These are phyloP conservation scores for Caloenas nicobarica DNA, from an alignment of 2,113 vertebrate genomes.

Conservation along the genomic window DNA sequence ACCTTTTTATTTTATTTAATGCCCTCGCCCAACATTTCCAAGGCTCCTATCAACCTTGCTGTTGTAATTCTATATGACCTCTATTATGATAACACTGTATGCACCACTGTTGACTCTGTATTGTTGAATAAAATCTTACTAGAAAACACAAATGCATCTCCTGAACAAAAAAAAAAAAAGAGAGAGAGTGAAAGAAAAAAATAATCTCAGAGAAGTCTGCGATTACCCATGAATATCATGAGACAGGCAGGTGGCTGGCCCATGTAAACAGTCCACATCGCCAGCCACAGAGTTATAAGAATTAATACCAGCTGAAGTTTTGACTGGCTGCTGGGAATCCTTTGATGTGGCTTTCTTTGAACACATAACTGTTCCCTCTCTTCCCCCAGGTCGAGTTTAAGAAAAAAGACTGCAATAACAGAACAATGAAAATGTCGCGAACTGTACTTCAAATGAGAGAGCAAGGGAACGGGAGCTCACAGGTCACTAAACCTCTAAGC, in stretches of 20 bases:
- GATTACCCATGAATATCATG: neutral
- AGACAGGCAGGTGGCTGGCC: neutral
- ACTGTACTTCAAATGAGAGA: neutral
- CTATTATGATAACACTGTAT: neutral
- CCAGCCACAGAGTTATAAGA: neutral
- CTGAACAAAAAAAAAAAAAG: neutral
- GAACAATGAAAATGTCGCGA: neutral
- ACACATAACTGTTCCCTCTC: neutral
- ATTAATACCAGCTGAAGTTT: neutral
- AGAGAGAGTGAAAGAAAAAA: neutral
- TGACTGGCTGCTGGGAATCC: neutral
- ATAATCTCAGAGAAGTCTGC: neutral
- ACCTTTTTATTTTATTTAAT: neutral
- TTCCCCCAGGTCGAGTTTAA: neutral
- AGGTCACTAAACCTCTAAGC: constrained; percentile 18
- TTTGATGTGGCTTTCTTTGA: constrained; percentile 18
- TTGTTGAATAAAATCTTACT: neutral
- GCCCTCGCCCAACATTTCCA: neutral
- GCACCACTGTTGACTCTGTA: neutral
- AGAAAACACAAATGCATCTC: neutral
- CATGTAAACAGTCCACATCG: neutral
- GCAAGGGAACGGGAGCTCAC: neutral
- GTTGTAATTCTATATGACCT: neutral
- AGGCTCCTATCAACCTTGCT: neutral
- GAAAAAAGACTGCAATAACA: neutral